Conservation (phyloP, 2,797 vertebrate genomes). For the Mormyrops boulengeri region DNA sequence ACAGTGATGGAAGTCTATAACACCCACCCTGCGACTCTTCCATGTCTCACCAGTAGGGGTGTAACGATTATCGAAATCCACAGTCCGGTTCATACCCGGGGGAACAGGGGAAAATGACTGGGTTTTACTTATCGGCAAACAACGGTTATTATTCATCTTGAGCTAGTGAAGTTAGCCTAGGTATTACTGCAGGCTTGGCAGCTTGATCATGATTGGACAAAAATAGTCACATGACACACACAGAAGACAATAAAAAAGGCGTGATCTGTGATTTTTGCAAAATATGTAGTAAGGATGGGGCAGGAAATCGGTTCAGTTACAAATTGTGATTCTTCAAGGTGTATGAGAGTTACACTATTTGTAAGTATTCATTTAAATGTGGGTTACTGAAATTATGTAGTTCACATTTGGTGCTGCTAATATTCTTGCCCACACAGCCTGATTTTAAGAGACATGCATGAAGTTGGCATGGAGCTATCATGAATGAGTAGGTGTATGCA, state of each 20-base stretch:
- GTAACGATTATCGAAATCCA: background rate
- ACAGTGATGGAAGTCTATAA: background rate
- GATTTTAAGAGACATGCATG: background rate
- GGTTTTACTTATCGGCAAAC: background rate
- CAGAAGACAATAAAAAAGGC: background rate
- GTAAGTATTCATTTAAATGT: background rate
- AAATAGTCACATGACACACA: background rate
- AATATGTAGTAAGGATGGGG: background rate
- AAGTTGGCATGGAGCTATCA: background rate
- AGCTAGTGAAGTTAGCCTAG: background rate
- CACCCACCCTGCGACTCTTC: background rate
- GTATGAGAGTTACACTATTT: background rate
- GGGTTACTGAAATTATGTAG: background rate
- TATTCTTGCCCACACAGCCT: background rate
- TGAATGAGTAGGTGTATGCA: background rate
- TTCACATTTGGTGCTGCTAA: background rate
- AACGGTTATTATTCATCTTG: background rate
- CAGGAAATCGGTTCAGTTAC: background rate
- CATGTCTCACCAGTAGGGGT: background rate
- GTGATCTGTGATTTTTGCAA: background rate
- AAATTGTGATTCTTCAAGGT: background rate
- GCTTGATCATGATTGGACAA: background rate
- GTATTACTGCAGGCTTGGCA: background rate
- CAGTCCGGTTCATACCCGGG: background rate
- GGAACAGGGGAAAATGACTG: background rate